Percentiles rank a stretch among this genome's conserved stretches.
These are phyloP conservation scores for Anthophora plumipes DNA, from an alignment of 2,888 invertebrate species.

Conservation along the genomic window DNA sequence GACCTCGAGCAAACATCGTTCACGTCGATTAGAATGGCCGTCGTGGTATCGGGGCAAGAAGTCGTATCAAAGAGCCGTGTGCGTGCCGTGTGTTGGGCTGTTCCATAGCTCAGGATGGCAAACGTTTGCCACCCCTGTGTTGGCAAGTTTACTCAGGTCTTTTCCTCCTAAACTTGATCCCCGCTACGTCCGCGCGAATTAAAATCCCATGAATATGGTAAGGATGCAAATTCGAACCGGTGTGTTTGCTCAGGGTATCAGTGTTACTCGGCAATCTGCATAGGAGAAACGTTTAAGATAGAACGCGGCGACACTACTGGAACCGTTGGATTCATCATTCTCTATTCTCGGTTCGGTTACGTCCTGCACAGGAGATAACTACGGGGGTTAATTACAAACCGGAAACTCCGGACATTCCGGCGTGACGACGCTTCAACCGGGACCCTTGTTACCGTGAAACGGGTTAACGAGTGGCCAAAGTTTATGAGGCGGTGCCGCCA, in stretches of 20 bases:
- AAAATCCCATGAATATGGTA: constrained; percentile 81
- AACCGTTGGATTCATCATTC: constrained; percentile 24
- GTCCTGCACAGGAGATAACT: constrained; percentile 40
- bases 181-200: constrained; percentile 70
- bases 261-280: constrained; percentile 76
- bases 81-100: constrained; percentile 3
- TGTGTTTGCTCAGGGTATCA: constrained; percentile 77
- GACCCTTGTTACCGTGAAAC: constrained; percentile 54
- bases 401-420: constrained; percentile 56
- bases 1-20: constrained; percentile 47
- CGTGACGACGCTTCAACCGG: constrained; percentile 27
- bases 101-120: constrained; percentile 4
- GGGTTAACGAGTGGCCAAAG: constrained; percentile 57
- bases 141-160: constrained; percentile 58
- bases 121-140: constrained; percentile 28
- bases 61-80: constrained; percentile 52
- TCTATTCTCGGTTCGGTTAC: constrained; percentile 16
- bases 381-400: constrained; percentile 66
- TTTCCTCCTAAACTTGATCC: constrained; percentile 41
- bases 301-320: constrained; percentile 17
- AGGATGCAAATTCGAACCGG: constrained; percentile 75
- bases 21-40: constrained; percentile 47
- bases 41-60: constrained; percentile 46
- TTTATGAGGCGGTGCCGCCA: constrained; percentile 46
- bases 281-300: constrained; percentile 66